Conservation (phyloP, 1,140 invertebrate genomes). For the Gryon sp. region DNA sequence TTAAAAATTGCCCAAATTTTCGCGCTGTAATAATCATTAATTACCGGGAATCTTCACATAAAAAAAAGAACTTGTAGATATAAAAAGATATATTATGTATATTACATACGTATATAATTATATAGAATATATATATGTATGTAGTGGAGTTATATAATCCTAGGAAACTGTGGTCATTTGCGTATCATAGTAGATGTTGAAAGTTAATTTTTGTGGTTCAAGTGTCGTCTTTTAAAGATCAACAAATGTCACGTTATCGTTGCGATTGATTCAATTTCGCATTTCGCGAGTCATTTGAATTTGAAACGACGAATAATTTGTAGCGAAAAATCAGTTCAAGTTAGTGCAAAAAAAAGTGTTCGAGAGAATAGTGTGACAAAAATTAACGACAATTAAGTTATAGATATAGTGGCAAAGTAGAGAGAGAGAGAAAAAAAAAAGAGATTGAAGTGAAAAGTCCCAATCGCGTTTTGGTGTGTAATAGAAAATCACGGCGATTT, state of each 20-base stretch:
- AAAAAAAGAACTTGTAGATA: no score
- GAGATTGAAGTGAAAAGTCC: conserved; percentile 35
- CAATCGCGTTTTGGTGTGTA: conserved; percentile 37
- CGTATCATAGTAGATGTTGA: conserved; percentile 5
- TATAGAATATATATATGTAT: no score
- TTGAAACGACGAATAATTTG: no score
- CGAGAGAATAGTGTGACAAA: conserved; percentile 17
- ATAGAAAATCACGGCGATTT: conserved; percentile 47
- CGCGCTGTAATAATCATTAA: not conserved
- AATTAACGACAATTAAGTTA: conserved; percentile 20
- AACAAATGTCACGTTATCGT: conserved; percentile 6
- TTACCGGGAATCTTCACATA: not conserved
- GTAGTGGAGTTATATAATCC: no score
- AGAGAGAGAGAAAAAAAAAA: conserved; percentile 9
- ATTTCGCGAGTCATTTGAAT: no score
- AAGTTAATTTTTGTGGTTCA: not conserved
- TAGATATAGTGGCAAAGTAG: no score
- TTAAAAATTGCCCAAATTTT: not conserved
- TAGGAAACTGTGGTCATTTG: conserved; percentile 4
- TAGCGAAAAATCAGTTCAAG: no score
- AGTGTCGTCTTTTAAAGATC: conserved; percentile 10
- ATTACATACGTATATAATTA: no score
- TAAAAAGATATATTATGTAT: no score
- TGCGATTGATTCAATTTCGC: conserved; percentile 5
- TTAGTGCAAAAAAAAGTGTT: not conserved